Percentiles rank a stretch among this genome's conserved stretches.
Evolutionary conservation across 2,797 vertebrate genomes (phyloP).

Genomic region (Tachyglossus aculeatus): DNA sequence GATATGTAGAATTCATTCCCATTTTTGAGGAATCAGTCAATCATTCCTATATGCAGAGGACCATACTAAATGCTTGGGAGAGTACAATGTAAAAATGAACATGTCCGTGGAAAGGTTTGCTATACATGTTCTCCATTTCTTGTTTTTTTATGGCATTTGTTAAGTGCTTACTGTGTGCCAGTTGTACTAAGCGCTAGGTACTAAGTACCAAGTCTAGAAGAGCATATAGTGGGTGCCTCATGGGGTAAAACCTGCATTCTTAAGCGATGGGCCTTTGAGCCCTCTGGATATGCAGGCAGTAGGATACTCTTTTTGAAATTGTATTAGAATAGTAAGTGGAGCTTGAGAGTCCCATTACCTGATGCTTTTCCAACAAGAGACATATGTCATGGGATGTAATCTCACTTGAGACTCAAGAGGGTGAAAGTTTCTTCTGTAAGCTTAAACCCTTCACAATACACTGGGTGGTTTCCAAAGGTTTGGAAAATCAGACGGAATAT

Average conservation of each 20-base stretch:
- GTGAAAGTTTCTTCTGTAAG: neutral
- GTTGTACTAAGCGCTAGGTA: conserved; percentile 1
- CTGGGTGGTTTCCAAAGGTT: conserved; percentile 7
- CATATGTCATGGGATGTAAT: neutral
- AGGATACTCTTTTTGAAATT: conserved; percentile 10
- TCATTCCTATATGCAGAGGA: no score
- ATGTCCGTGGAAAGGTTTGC: no score
- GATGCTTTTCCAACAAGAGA: neutral
- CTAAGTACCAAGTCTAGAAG: neutral
- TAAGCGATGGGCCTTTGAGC: no score
- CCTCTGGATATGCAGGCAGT: neutral
- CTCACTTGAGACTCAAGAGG: conserved; percentile 13
- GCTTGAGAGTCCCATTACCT: conserved; percentile 8
- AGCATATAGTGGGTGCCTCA: no score
- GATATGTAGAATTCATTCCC: no score
- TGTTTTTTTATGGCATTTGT: conserved; percentile 23
- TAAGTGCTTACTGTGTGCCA: conserved; percentile 6
- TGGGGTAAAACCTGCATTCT: no score
- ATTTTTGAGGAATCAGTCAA: no score
- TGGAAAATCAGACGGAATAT: conserved; percentile 5
- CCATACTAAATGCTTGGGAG: no score
- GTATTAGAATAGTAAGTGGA: conserved; percentile 23
- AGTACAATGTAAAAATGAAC: no score
- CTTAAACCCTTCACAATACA: neutral
- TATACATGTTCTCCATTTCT: no score